Percentiles rank a stretch among this genome's conserved stretches.
These are phyloP conservation scores for Mormyrus proboscirostris DNA, from an alignment of 2,797 vertebrate genomes.

Conservation along the genomic window DNA sequence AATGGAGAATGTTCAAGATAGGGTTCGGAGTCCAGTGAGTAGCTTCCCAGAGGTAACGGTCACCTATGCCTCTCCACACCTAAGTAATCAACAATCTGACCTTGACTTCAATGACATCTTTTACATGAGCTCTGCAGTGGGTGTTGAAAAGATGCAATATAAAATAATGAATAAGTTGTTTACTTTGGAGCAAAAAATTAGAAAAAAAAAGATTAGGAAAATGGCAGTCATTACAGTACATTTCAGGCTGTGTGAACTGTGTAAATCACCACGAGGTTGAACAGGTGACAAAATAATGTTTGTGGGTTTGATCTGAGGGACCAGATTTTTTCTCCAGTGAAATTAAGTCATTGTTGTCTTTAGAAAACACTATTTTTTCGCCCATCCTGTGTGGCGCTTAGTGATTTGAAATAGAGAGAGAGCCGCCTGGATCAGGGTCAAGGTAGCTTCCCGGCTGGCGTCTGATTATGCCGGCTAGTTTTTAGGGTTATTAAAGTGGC, in stretches of 20 bases:
- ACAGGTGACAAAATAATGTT: constrained; percentile 18
- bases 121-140: neutral
- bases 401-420: constrained; percentile 47
- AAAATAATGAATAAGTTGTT: constrained; percentile 11
- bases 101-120: constrained; percentile 2
- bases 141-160: neutral
- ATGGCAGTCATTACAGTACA: constrained; percentile 4
- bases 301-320: neutral
- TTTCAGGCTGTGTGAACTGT: neutral
- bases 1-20: neutral
- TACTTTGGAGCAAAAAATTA: neutral
- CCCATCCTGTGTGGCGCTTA: constrained; percentile 38
- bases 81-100: neutral
- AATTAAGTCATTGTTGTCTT: constrained; percentile 17
- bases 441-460: neutral
- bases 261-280: neutral
- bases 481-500: constrained; percentile 31
- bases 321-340: neutral
- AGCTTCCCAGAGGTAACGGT: neutral
- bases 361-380: neutral
- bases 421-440: constrained; percentile 66
- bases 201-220: neutral
- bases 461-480: constrained; percentile 14
- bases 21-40: neutral
- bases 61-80: neutral